Evolutionary conservation across 2,888 invertebrate species (phyloP), one percentile per base, ranked within the genome.

Genomic region (Urechis unicinctus): DNA sequence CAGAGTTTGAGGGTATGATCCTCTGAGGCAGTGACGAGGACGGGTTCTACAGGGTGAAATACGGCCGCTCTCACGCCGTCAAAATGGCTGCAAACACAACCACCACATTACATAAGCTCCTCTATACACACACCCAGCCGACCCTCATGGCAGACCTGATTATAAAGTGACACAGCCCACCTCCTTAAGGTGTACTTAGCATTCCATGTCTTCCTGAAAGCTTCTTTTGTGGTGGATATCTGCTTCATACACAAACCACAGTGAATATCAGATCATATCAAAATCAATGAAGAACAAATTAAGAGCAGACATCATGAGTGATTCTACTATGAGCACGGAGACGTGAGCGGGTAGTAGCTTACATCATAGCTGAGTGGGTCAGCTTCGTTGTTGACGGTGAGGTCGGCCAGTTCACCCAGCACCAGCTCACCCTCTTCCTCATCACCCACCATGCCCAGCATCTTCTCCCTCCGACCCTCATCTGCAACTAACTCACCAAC

Each of bases 1-100:
- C 98, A 99, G 75, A 98, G 82, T 81, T 99, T 99, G 45, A 98
- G 83, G 50, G 97, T 97, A 79, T 96, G 94, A 82, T 99, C 98
- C 80, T 99, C 98, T 56, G 94, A 94, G 42, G 95, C 97, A 29
- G 98, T 97, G 72, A 98, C 91, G 58, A 98, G 83, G 57, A 97
- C 93, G 57, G 95, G 90, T 77, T 97, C 96, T 61, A 88, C 88
- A 54, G 96, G 95, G 64, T 79, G 79, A 67, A 79, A 79, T 28
- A 77, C 79, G 66, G 82, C 71, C 2, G 79, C 76, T 43, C 81
- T 66, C 49, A 82, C 77, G n/a, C 78, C 74, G 68, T 82, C 81
- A 69, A 80, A 79, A 64, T 82, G 81, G 59, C 79, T 79, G 61
- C 60, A 66, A 45, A 21, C n/a, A n/a, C n/a, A n/a, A n/a, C n/a